phyloP scores from a whole-genome alignment of 2,113 vertebrate genomes.

The Psophia crepitans region DNA sequence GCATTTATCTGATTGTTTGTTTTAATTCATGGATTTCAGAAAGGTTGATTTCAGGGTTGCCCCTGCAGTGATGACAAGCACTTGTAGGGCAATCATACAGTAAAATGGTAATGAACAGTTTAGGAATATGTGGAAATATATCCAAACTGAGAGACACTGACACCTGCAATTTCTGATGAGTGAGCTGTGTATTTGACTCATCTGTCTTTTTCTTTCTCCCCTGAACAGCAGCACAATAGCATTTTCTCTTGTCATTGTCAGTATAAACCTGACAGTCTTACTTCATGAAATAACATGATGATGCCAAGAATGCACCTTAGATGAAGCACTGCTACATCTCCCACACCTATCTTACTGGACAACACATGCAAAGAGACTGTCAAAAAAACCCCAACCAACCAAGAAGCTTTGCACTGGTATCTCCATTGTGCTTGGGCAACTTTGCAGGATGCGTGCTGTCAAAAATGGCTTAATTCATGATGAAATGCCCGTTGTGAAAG shows the following conservation, averaged over 20 bases:
- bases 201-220: background rate
- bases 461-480: background rate
- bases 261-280: background rate
- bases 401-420: background rate
- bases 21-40: conserved; percentile 2
- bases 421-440: background rate
- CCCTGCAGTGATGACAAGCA: background rate
- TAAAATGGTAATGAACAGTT: background rate
- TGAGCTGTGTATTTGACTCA: background rate
- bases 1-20: conserved; percentile 9
- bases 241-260: background rate
- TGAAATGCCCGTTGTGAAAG: background rate
- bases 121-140: background rate
- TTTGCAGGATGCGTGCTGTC: background rate
- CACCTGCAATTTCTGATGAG: background rate
- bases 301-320: background rate
- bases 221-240: background rate
- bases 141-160: background rate
- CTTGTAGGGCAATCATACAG: background rate
- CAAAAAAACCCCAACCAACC: background rate
- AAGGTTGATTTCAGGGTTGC: background rate
- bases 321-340: background rate
- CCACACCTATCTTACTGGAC: background rate
- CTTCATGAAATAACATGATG: background rate
- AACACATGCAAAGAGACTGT: background rate